Base-by-base conservation (phyloP, 2,113 vertebrate genomes). In the Oreochromis spilurus region DNA sequence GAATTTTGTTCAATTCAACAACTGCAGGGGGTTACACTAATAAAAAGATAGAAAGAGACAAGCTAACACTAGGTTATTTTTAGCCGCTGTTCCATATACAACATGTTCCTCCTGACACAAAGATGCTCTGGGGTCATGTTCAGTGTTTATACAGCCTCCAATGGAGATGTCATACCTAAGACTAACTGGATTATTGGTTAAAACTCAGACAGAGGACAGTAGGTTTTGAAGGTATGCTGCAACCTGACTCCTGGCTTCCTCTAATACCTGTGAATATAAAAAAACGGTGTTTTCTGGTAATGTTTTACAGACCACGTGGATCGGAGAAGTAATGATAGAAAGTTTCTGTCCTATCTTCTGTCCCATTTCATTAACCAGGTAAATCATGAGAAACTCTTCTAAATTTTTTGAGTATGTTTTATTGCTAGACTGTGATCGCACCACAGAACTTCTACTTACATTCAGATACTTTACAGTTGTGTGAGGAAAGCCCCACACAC, bases 21-120 rank as follows among this genome's bases (percentile, higher is more conserved):
- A 87, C 88, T 79, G 79, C 75, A 55, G 60, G 80, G 48, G 62
- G 29, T 62, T 38, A 77, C 55, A 70, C 70, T 87, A 89, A 91
- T 89, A 85, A 88, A 88, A 89, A 53, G 87, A 84, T 75, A 53
- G 70, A 88, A 80, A 85, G 88, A 89, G 58, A 87, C 86, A 13
- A 67, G 83, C 65, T 55, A 75, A 70, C 79, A 60, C 45, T 1
- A 14, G 43, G 91, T 88, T 96, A 95, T 95, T 96, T 96, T 94
- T 95, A 95, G 93, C 78, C 1, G 0, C 79, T 83, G 84, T 93
- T 93, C 62, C 84, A 93, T 94, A 93, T 89, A 94, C 92, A 96
- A 89, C 89, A 83, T 88, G 87, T 84, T 92, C 55, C 89, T 91
- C 81, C 83, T 86, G 88, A 94, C 89, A n/a, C 88, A 29, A 5